Evolutionary conservation across 2,113 vertebrate genomes (phyloP), one percentile per base, ranked within the genome.

Genomic region (Equus przewalskii): DNA sequence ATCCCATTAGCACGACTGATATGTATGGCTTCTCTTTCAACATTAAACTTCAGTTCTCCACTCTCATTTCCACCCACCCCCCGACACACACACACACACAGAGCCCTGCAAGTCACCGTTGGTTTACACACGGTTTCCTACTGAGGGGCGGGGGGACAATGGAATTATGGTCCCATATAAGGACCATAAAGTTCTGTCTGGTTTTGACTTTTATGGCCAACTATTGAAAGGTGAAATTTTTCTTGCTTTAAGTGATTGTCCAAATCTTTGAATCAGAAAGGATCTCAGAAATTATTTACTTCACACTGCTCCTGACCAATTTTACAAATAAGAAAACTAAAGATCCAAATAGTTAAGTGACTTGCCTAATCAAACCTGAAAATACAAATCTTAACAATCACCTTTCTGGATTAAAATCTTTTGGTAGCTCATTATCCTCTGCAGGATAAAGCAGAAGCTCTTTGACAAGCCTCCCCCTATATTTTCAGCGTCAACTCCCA

Each of bases 201-300:
- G 21, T 85, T 73, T 81, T 82, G 67, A 83, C 21, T 14, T 80
- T 89, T 21, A 92, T 69, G 46, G 5, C 24, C 44, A 60, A 72
- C 19, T 72, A 62, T 33, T 76, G 10, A 85, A 65, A 12, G 5
- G 16, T 28, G 65, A n/a, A 21, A 21, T 56, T 78, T 28, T n/a
- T 79, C 64, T 94, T 85, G 36, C 69, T 96, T 95, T 84, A 54
- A 60, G 3, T 15, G 21, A n/a, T 82, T 92, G 94, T 91, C 79
- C 65, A 73, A 90, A 69, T 60, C 28, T 84, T 95, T 51, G 24
- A 72, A 41, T 67, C 26, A 81, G 64, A 92, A 89, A 69, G 8
- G 15, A 58, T 75, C 64, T 83, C 75, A 70, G 5, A 83, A 88
- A 79, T 60, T 62, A 91, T 80, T 44, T 67, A 72, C 26, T 82